These are phyloP conservation scores for Meloidogyne floridensis DNA, from an alignment of 1,140 invertebrate species.

Conservation along the genomic window DNA sequence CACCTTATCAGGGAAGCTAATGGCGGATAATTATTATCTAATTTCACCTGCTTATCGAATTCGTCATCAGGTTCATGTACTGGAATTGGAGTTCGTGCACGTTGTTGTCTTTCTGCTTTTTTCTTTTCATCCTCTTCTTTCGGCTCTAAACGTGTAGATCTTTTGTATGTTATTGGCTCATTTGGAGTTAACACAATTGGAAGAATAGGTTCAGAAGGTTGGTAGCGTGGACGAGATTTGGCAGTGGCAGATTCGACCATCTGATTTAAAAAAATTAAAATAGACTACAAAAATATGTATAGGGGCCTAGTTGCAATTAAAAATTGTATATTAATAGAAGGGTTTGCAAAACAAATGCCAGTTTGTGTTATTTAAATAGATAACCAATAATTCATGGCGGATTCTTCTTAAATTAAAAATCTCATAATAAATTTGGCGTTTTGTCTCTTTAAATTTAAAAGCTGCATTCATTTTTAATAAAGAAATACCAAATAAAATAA, in stretches of 20 bases:
- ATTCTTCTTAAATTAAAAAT: background rate
- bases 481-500: background rate
- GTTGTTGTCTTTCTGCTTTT: conserved; percentile 42
- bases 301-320: too few species aligned
- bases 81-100: conserved; percentile 53
- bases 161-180: conserved; percentile 53
- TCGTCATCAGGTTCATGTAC: conserved; percentile 29
- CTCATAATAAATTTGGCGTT: background rate
- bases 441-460: conserved; percentile 1
- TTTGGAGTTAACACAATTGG: conserved; percentile 12
- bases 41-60: conserved; percentile 36
- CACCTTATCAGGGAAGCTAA: too few species aligned
- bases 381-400: background rate
- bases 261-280: background rate
- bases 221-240: background rate
- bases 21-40: conserved; percentile 11
- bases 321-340: too few species aligned
- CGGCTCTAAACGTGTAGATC: conserved; percentile 51
- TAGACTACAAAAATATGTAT: too few species aligned
- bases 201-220: conserved; percentile 50
- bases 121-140: conserved; percentile 27
- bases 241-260: background rate
- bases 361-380: background rate
- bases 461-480: background rate
- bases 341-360: background rate